phyloP scores from a whole-genome alignment of 2,888 invertebrate species.

The Itoplectis maculator region DNA sequence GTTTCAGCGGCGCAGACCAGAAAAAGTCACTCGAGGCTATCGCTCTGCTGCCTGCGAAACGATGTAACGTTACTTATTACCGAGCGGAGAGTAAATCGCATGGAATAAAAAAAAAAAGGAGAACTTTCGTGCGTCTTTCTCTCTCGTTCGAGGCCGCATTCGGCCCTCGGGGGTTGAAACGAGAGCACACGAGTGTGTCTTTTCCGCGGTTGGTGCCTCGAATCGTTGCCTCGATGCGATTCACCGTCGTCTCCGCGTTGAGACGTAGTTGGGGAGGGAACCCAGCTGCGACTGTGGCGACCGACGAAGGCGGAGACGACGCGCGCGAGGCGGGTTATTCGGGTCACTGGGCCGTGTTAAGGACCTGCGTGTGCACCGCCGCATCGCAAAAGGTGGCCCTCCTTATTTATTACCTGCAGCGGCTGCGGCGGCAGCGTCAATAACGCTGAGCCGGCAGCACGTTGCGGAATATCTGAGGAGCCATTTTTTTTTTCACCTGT shows the following conservation, averaged over 20 bases:
- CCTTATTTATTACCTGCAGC: slow-evolving; percentile 26
- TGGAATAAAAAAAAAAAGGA: slow-evolving; percentile 15
- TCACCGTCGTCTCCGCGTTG: slow-evolving; percentile 20
- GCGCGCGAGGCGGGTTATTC: slow-evolving; percentile 78
- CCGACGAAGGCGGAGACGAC: slow-evolving; percentile 45
- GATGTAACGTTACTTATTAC: slow-evolving; percentile 57
- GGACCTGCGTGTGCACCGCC: slow-evolving; percentile 67
- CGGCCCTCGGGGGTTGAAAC: slow-evolving; percentile 63
- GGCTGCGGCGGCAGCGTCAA: slow-evolving; percentile 21
- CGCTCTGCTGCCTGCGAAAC: slow-evolving; percentile 12
- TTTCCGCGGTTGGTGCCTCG: slow-evolving; percentile 36
- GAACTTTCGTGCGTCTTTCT: slow-evolving; percentile 55
- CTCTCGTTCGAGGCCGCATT: slow-evolving; percentile 62
- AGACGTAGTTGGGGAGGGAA: background rate
- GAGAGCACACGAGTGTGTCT: slow-evolving; percentile 46
- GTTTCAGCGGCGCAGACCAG: slow-evolving; percentile 5
- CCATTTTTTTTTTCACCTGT: background rate
- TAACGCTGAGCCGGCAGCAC: background rate
- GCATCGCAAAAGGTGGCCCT: slow-evolving; percentile 53
- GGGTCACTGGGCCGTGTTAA: slow-evolving; percentile 83
- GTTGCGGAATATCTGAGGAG: slow-evolving; percentile 1
- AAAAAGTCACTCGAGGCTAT: slow-evolving; percentile 28
- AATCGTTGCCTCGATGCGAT: slow-evolving; percentile 39
- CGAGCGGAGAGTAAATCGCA: slow-evolving; percentile 30
- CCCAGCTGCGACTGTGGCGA: slow-evolving; percentile 11